Percentiles rank a stretch among this genome's conserved stretches.
Conservation (phyloP, 2,113 vertebrate genomes). For the Varanus komodoensis region DNA sequence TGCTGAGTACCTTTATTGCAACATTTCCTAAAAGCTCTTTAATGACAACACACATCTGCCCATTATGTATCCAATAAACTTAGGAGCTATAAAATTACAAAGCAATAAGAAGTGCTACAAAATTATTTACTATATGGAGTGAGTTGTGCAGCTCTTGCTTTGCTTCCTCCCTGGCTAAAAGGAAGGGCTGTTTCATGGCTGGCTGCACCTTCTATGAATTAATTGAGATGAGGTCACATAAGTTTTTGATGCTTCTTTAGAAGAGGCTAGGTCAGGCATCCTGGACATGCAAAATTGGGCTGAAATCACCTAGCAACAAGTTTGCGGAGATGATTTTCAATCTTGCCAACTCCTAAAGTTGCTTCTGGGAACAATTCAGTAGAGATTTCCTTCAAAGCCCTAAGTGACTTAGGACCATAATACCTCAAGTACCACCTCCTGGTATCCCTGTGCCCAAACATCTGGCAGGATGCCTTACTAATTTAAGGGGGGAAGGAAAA, state of each 20-base stretch:
- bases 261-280: constrained; percentile 4
- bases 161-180: constrained; percentile 26
- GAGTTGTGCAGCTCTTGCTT: constrained; percentile 32
- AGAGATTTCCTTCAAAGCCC: background rate
- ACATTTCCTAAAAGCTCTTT: constrained; percentile 65
- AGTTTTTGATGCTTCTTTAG: constrained; percentile 25
- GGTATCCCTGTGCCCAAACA: background rate
- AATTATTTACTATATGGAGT: constrained; percentile 43
- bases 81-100: constrained; percentile 66
- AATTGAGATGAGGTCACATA: constrained; percentile 17
- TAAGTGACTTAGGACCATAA: background rate
- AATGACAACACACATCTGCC: constrained; percentile 67
- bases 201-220: background rate
- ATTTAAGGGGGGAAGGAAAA: background rate
- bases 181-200: constrained; percentile 30
- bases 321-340: constrained; percentile 20
- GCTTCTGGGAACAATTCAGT: background rate
- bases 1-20: constrained; percentile 51
- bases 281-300: background rate
- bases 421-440: background rate
- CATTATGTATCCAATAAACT: constrained; percentile 65
- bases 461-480: background rate
- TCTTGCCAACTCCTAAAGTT: background rate
- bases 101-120: constrained; percentile 65
- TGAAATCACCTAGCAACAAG: constrained; percentile 4